phyloP scores from a whole-genome alignment of 1,140 invertebrate genomes.

The Anthonomus grandis region DNA sequence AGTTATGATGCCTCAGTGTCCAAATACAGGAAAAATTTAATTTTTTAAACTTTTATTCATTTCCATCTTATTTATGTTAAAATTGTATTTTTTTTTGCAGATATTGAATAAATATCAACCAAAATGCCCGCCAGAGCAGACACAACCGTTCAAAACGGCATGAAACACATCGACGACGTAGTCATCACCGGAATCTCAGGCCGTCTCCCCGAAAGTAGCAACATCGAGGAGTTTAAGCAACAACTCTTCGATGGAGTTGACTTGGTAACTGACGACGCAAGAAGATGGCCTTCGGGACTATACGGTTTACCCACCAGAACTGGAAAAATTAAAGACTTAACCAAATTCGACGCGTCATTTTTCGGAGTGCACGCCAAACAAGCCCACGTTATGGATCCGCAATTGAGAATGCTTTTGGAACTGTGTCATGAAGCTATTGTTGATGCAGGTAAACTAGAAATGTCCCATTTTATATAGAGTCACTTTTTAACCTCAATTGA shows the following conservation, averaged over 20 bases:
- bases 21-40: too few species aligned
- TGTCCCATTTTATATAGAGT: background rate
- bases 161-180: constrained; percentile 63
- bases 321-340: constrained; percentile 87
- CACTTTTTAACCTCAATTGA: background rate
- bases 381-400: constrained; percentile 93
- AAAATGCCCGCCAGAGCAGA: constrained; percentile 62
- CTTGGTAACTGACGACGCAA: constrained; percentile 82
- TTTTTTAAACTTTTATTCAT: too few species aligned
- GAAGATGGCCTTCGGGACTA: constrained; percentile 74
- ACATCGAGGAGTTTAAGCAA: constrained; percentile 84
- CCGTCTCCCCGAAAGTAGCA: constrained; percentile 82
- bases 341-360: constrained; percentile 87
- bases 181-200: constrained; percentile 89
- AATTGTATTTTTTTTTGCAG: constrained; percentile 19
- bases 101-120: constrained; percentile 8
- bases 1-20: too few species aligned
- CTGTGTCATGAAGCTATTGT: constrained; percentile 91
- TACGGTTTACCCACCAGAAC: constrained; percentile 79
- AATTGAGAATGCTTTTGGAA: constrained; percentile 87
- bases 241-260: constrained; percentile 83
- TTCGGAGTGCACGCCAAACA: constrained; percentile 93
- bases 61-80: too few species aligned
- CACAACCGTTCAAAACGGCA: constrained; percentile 45
- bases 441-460: constrained; percentile 62